phyloP scores from a whole-genome alignment of 2,797 vertebrate species.

The Ibycter americanus region DNA sequence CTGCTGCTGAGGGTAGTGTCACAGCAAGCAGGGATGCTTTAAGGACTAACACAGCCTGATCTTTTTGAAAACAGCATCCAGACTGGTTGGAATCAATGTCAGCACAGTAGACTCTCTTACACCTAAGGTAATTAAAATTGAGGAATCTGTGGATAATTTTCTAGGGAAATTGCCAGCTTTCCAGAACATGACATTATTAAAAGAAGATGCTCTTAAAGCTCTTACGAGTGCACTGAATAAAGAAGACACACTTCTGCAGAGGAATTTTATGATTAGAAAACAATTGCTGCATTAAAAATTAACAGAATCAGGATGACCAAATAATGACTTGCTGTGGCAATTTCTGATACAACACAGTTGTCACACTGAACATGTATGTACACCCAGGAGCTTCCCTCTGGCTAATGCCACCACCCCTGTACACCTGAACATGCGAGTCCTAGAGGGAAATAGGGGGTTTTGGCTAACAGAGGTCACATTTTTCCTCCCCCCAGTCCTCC shows the following conservation, averaged over 20 bases:
- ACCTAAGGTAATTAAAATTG: background rate
- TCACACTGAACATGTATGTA: accelerated
- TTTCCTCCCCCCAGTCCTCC: background rate
- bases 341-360: background rate
- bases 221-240: background rate
- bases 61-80: background rate
- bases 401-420: background rate
- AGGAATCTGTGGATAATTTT: background rate
- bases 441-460: background rate
- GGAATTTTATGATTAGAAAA: background rate
- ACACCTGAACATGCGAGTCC: background rate
- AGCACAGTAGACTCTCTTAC: background rate
- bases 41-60: background rate
- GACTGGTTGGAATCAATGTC: background rate
- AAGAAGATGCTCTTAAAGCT: background rate
- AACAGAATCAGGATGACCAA: background rate
- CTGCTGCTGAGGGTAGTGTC: background rate
- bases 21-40: background rate
- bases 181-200: background rate
- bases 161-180: background rate
- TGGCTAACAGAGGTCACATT: background rate
- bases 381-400: background rate
- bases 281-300: background rate
- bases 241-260: background rate
- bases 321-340: background rate